Base-by-base conservation (phyloP, 2,888 invertebrate genomes). In the Perizoma affinitatum region DNA sequence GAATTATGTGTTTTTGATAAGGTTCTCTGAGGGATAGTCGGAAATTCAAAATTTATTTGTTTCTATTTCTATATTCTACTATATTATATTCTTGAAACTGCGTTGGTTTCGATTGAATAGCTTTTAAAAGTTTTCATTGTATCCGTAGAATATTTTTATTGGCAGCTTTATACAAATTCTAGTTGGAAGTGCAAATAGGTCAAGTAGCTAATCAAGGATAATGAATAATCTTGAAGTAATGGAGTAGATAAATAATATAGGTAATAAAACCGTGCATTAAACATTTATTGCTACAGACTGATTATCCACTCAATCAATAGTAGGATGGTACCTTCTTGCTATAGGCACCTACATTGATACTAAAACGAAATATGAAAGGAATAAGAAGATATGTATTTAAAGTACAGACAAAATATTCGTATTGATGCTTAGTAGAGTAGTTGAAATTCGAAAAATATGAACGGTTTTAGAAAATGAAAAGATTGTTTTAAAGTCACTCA, bases 301-400 rank as follows among this genome's bases (percentile, higher is more conserved):
- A 75, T 72, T 73, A 71, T 66, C 69, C 71, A 69, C 65, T 61
- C 71, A 75, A 72, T 72, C 64, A 72, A 76, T 71, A 44, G 42
- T 38, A 40, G 38, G 66, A 63, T 69, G 65, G 69, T 57, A 22
- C 22, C 22, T 22, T 22, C 22, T 22, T 22, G 22, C 22, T 22
- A 22, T 22, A 22, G 22, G 22, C 3, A 22, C 22, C 22, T 22
- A 22, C 22, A 22, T 22, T 22, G 1, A 22, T 22, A 22, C 1
- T 22, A 22, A 22, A 22, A 22, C 22, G 3, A 22, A 22, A 22
- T 22, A 22, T 22, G 22, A 22, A 22, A 22, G 22, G 22, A 22
- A 22, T 22, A 22, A 22, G 22, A 22, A 22, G 3, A 22, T 22
- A 22, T 22, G 1, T 22, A 3, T 22, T 22, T 22, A 22, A 2